Evolutionary conservation across 1,140 invertebrate genomes (phyloP).

Genomic region (Danaus plexippus): DNA sequence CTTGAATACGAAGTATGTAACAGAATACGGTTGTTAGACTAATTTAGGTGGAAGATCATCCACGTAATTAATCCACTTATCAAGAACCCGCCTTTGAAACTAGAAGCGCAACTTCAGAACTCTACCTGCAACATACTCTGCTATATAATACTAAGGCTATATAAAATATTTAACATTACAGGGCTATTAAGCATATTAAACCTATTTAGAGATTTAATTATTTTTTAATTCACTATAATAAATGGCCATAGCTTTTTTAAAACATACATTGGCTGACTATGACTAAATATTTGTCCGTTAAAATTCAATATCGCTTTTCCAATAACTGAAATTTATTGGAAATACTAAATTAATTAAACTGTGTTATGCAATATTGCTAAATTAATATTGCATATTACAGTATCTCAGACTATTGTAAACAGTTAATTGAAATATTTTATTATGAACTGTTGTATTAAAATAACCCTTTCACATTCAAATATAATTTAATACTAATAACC

Average conservation of each 20-base stretch:
- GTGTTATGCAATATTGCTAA: slow-evolving; percentile 4
- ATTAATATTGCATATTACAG: slow-evolving; percentile 19
- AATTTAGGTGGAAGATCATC: slow-evolving; percentile 63
- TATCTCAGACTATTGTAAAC: slow-evolving; percentile 16
- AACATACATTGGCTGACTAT: neutral
- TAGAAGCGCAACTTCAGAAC: slow-evolving; percentile 43
- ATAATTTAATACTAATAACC: too few species aligned
- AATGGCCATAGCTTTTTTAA: neutral
- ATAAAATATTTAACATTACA: too few species aligned
- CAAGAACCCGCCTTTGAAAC: slow-evolving; percentile 56
- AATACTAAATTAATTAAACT: too few species aligned
- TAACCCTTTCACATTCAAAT: too few species aligned
- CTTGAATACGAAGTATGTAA: slow-evolving; percentile 34
- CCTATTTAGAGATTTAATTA: too few species aligned
- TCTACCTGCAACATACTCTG: slow-evolving; percentile 5
- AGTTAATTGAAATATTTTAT: slow-evolving; percentile 17
- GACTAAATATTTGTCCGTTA: slow-evolving; percentile 14
- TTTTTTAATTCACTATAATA: neutral
- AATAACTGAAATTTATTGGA: slow-evolving; percentile 9
- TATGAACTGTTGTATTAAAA: neutral
- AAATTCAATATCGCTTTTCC: slow-evolving; percentile 17
- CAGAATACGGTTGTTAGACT: slow-evolving; percentile 56
- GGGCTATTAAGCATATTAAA: too few species aligned
- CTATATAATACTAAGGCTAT: too few species aligned
- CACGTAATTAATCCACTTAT: slow-evolving; percentile 66